phyloP scores from a whole-genome alignment of 2,797 vertebrate species.

The Bradypodion pumilum region DNA sequence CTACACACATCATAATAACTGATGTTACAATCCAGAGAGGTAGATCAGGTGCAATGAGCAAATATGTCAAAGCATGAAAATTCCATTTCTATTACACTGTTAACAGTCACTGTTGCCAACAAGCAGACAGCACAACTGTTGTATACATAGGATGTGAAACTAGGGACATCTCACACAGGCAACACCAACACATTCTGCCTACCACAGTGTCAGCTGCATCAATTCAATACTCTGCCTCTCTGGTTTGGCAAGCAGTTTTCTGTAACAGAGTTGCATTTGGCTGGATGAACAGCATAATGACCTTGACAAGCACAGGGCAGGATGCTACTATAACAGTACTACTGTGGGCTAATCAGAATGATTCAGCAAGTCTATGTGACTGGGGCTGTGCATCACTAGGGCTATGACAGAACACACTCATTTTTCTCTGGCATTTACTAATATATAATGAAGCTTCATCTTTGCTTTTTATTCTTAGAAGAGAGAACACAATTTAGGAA shows the following conservation, averaged over 20 bases:
- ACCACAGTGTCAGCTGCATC: background rate
- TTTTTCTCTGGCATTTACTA: background rate
- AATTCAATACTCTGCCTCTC: background rate
- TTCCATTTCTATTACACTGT: background rate
- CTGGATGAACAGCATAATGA: background rate
- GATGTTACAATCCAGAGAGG: background rate
- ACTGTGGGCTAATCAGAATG: background rate
- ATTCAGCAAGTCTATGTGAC: background rate
- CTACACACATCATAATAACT: background rate
- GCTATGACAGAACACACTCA: background rate
- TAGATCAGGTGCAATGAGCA: background rate
- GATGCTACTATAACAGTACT: background rate
- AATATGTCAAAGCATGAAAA: background rate
- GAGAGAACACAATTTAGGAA: fast-evolving
- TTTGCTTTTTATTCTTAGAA: background rate
- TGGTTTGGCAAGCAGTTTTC: background rate
- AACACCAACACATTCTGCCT: background rate
- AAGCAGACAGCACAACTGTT: background rate
- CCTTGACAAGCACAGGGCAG: background rate
- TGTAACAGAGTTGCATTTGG: background rate
- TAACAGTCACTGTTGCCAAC: background rate
- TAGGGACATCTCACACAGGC: background rate
- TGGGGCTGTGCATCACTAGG: background rate
- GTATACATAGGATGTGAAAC: background rate
- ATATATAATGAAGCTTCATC: background rate